A percentile compares a stretch with the other conserved stretches of the same genome.
Conservation (phyloP, 35 echinoderm and acorn worm species). For the Ophioderma brevispina region DNA sequence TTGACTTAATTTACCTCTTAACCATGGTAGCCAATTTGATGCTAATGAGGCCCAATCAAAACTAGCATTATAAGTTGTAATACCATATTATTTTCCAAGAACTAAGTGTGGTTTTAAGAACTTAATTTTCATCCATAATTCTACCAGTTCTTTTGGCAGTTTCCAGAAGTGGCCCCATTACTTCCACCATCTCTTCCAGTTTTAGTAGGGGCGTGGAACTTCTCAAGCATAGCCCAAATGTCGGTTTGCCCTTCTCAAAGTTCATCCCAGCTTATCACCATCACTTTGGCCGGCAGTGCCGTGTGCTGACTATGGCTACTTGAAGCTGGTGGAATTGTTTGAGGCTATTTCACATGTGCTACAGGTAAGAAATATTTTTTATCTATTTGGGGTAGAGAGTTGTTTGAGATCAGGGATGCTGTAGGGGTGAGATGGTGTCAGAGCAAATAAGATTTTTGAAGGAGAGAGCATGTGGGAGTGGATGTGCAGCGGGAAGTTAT, state of each 20-base stretch:
- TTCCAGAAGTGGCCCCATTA: constrained; percentile 53
- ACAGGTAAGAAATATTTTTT: constrained; percentile 49
- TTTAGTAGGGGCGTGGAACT: constrained; percentile 94
- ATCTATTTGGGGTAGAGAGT: too few species aligned
- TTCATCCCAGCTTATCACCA: constrained; percentile 97
- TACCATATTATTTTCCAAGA: too few species aligned
- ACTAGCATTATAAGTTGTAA: too few species aligned
- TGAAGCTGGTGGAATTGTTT: constrained; percentile 93
- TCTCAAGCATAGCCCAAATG: constrained; percentile 78
- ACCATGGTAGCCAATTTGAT: too few species aligned
- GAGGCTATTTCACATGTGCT: constrained; percentile 86
- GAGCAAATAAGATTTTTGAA: too few species aligned
- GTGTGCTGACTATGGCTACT: constrained; percentile 93
- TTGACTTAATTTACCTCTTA: too few species aligned
- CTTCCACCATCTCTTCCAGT: constrained; percentile 77
- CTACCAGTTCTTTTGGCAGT: constrained; percentile 36
- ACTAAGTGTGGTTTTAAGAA: too few species aligned
- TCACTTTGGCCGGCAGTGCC: constrained; percentile 89
- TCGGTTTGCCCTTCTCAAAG: constrained; percentile 70
- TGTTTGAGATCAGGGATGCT: constrained; percentile 72
- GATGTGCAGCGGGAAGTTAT: too few species aligned
- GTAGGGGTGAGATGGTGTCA: too few species aligned
- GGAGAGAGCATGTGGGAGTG: too few species aligned
- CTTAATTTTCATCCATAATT: too few species aligned
- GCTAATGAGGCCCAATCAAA: too few species aligned